phyloP scores from a whole-genome alignment of 2,888 invertebrate genomes.

The Herminia tarsipennalis region DNA sequence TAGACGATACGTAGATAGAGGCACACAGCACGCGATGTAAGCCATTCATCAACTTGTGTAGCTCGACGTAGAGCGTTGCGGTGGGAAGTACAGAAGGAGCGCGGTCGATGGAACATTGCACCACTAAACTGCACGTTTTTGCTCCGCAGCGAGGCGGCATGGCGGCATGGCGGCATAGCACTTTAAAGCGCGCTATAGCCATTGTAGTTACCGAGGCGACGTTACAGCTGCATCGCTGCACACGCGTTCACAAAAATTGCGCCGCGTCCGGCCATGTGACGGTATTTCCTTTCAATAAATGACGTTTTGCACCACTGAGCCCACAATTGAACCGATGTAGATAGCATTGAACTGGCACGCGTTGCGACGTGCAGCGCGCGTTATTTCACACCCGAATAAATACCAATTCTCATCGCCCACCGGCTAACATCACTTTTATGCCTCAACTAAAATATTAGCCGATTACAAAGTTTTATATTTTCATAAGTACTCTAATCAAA shows the following conservation, averaged over 20 bases:
- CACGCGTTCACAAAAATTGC: slow-evolving; percentile 5
- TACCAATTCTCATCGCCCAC: no score
- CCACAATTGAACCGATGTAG: not conserved
- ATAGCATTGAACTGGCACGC: not conserved
- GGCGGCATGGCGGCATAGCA: slow-evolving; percentile 20
- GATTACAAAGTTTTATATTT: no score
- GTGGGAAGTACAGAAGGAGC: not conserved
- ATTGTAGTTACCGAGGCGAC: not conserved
- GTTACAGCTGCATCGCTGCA: not conserved
- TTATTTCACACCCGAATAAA: no score
- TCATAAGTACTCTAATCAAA: no score
- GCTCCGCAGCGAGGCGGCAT: not conserved
- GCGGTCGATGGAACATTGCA: no score
- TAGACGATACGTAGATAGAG: slow-evolving; percentile 2
- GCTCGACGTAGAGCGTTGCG: not conserved
- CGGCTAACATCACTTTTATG: no score
- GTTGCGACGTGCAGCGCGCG: no score
- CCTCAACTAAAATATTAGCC: no score
- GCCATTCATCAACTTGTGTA: slow-evolving; percentile 17
- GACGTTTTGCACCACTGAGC: slow-evolving; percentile 10
- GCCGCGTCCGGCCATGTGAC: not conserved
- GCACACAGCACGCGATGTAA: slow-evolving; percentile 14
- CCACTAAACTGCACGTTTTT: slow-evolving; percentile 19
- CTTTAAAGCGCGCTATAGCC: not conserved
- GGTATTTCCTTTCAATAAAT: slow-evolving; percentile 15